phyloP scores from a whole-genome alignment of 2,113 vertebrate species.

The Pelecanoides urinatrix region DNA sequence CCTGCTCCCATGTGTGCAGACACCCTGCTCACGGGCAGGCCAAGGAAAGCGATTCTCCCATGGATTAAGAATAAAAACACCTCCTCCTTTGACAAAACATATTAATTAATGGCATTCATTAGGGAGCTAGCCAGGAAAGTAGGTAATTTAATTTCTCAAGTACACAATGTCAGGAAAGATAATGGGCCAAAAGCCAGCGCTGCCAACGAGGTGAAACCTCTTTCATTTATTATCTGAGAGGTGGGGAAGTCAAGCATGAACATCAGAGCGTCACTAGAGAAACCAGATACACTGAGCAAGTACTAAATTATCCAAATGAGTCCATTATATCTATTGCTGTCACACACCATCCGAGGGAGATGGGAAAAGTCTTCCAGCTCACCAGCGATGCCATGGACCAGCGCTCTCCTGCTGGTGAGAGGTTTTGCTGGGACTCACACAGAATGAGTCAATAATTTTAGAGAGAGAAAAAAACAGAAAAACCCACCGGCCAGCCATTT shows the following conservation, averaged over 20 bases:
- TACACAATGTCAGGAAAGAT: background rate
- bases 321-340: slow-evolving; percentile 75
- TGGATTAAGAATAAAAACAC: slow-evolving; percentile 16
- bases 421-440: background rate
- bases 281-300: slow-evolving; percentile 18
- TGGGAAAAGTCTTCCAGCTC: background rate
- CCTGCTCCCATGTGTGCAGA: background rate
- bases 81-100: slow-evolving; percentile 4
- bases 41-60: background rate
- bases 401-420: background rate
- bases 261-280: slow-evolving; percentile 29
- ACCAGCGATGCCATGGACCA: background rate
- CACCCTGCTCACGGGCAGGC: background rate
- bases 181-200: background rate
- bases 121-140: slow-evolving; percentile 24
- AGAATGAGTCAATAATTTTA: fast-evolving
- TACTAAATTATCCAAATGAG: slow-evolving; percentile 59
- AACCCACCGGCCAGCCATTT: background rate
- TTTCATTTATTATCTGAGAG: slow-evolving; percentile 47
- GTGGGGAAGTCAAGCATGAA: slow-evolving; percentile 58
- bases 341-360: background rate
- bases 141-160: slow-evolving; percentile 45
- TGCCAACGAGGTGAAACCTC: slow-evolving; percentile 48
- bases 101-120: slow-evolving; percentile 55
- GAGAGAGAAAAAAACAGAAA: background rate